Evolutionary conservation across 1,140 invertebrate genomes (phyloP).

Genomic region (Calliopsis andreniformis): DNA sequence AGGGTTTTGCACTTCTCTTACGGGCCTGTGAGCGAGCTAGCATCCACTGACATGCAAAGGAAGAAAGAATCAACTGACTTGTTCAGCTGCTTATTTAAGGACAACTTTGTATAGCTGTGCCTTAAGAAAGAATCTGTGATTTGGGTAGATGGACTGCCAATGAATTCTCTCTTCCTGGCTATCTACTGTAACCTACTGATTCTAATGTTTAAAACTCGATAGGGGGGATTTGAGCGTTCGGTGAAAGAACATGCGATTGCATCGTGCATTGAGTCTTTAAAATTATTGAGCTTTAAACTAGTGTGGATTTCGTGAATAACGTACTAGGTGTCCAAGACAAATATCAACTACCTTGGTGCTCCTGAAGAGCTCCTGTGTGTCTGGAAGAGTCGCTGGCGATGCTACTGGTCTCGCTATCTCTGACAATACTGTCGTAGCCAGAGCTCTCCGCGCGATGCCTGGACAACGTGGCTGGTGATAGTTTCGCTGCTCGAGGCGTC

Average conservation of each 20-base stretch:
- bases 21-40: not conserved
- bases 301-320: no score
- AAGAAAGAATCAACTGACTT: no score
- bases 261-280: not conserved
- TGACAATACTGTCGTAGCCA: slow-evolving; percentile 93
- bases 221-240: not conserved
- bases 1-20: slow-evolving; percentile 47
- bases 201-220: no score
- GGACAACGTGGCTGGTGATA: slow-evolving; percentile 87
- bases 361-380: slow-evolving; percentile 85
- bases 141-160: no score
- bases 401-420: slow-evolving; percentile 93
- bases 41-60: not conserved
- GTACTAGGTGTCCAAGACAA: not conserved
- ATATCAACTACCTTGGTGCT: slow-evolving; percentile 79
- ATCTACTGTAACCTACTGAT: no score
- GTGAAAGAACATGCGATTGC: not conserved
- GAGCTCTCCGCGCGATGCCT: slow-evolving; percentile 88
- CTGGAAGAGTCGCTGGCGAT: slow-evolving; percentile 89
- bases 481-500: slow-evolving; percentile 89
- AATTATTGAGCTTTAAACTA: no score
- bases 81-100: no score
- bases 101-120: no score
- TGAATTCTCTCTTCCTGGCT: no score
- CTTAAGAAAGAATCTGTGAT: no score